Conservation (phyloP, 2,888 invertebrate species). For the Plagodis pulveraria region DNA sequence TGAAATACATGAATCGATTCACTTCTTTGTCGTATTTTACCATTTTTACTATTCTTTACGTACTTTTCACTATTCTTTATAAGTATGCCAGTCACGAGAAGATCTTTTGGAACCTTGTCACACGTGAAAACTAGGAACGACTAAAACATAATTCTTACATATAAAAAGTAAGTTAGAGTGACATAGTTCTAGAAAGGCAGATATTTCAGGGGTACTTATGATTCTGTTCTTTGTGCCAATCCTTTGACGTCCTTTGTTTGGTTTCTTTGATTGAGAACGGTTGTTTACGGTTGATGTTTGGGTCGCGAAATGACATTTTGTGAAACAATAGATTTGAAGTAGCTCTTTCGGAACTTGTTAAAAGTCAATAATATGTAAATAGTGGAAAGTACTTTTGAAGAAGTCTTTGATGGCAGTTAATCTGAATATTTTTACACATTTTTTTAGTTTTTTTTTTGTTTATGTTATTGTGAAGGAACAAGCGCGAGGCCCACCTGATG, state of each 20-base stretch:
- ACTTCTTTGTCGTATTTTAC: slow-evolving; percentile 48
- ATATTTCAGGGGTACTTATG: slow-evolving; percentile 1
- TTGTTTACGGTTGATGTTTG: slow-evolving; percentile 17
- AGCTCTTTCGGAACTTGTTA: slow-evolving; percentile 1
- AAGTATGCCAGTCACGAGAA: neutral
- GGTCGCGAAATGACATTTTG: slow-evolving; percentile 18
- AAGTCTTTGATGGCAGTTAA: too few species aligned
- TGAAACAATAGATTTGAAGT: slow-evolving; percentile 13
- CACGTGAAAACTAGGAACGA: neutral
- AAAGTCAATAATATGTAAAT: slow-evolving; percentile 1
- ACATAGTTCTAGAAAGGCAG: slow-evolving; percentile 6
- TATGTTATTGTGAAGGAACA: too few species aligned
- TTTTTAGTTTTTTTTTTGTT: too few species aligned
- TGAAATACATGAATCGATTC: slow-evolving; percentile 55
- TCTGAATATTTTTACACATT: too few species aligned
- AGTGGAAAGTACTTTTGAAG: neutral
- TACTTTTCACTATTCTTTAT: slow-evolving; percentile 12
- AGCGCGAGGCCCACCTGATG: too few species aligned
- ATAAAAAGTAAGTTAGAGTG: neutral
- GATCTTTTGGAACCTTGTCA: neutral
- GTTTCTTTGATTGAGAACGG: slow-evolving; percentile 24
- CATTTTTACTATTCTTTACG: slow-evolving; percentile 35
- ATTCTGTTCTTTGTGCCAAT: slow-evolving; percentile 15
- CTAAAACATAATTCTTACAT: too few species aligned
- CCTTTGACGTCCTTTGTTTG: slow-evolving; percentile 24